Percentiles rank a stretch among this genome's conserved stretches.
Evolutionary conservation across 2,797 vertebrate genomes (phyloP).

Genomic region (Chromis chromis): DNA sequence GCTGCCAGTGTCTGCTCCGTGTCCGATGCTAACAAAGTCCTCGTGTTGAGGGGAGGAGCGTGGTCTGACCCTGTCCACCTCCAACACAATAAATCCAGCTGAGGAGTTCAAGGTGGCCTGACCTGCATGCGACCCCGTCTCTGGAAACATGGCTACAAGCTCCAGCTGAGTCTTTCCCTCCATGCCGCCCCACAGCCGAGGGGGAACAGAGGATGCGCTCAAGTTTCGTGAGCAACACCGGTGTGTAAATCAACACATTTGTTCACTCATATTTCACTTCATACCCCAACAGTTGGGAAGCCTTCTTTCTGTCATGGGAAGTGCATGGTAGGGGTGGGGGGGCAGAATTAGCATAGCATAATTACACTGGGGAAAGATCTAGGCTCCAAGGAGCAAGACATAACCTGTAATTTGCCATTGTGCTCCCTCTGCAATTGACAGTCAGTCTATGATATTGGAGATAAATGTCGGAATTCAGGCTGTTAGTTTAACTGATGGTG

Average conservation of each 20-base stretch:
- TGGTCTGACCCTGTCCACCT: conserved; percentile 58
- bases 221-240: background rate
- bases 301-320: conserved; percentile 60
- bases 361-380: conserved; percentile 79
- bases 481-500: conserved; percentile 83
- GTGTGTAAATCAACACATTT: conserved; percentile 38
- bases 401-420: conserved; percentile 80
- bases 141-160: conserved; percentile 43
- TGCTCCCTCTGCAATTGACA: conserved; percentile 73
- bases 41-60: conserved; percentile 52
- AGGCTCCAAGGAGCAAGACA: conserved; percentile 76
- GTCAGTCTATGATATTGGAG: conserved; percentile 76
- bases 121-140: conserved; percentile 61
- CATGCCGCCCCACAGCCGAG: background rate
- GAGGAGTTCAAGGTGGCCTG: conserved; percentile 75
- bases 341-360: conserved; percentile 78
- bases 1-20: conserved; percentile 59
- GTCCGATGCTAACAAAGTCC: conserved; percentile 73
- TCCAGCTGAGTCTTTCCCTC: conserved; percentile 33
- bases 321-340: conserved; percentile 26
- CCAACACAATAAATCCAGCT: conserved; percentile 71
- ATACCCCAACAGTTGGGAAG: conserved; percentile 44
- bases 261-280: conserved; percentile 50
- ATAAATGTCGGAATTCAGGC: conserved; percentile 82
- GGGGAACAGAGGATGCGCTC: conserved; percentile 19